Conservation (phyloP, 1,140 invertebrate genomes). For the Drosophila fuyamai region DNA sequence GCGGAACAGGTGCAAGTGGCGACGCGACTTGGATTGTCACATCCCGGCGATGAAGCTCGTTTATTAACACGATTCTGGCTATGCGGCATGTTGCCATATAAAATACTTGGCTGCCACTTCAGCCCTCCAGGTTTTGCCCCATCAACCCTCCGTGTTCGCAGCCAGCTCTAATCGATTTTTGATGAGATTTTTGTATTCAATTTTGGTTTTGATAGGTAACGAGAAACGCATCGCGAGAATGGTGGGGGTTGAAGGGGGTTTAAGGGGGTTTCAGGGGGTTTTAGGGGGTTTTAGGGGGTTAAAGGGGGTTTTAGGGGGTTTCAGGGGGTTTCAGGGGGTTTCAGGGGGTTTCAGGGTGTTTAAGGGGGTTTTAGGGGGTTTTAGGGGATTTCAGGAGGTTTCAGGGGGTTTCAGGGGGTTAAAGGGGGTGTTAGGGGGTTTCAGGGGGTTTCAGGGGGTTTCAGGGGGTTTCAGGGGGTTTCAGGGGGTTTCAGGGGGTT, state of each 20-base stretch:
- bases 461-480: background rate
- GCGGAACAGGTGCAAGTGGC: conserved; percentile 31
- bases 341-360: background rate
- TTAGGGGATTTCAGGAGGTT: background rate
- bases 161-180: conserved; percentile 75
- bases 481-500: background rate
- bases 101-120: conserved; percentile 31
- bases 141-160: conserved; percentile 1
- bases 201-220: conserved; percentile 74
- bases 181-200: conserved; percentile 81
- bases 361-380: background rate
- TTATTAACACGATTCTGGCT: conserved; percentile 63
- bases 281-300: background rate
- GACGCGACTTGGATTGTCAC: background rate
- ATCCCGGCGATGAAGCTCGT: conserved; percentile 37
- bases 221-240: conserved; percentile 19
- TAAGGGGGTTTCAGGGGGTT: background rate
- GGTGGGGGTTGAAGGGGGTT: background rate
- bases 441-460: background rate
- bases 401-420: background rate
- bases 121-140: background rate
- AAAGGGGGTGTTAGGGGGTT: too few relatives aligned
- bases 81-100: conserved; percentile 32
- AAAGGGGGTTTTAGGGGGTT: too few relatives aligned
- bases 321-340: too few relatives aligned